A percentile compares a stretch with the other conserved stretches of the same genome.
Conservation (phyloP, 2,888 invertebrate genomes). For the Conops quadrifasciatus region DNA sequence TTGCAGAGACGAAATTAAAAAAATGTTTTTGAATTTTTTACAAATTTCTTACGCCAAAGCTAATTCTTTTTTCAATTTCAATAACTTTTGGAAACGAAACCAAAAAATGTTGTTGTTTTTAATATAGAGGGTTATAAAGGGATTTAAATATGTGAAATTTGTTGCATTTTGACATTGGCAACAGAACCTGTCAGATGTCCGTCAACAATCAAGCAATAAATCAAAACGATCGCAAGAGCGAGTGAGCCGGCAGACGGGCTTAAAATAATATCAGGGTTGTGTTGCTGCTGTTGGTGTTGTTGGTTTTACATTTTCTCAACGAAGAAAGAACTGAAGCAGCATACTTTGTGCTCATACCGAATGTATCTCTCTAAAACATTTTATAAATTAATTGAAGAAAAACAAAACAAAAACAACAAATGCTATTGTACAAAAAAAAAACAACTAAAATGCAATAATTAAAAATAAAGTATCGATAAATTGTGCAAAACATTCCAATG, state of each 20-base stretch:
- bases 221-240: not conserved
- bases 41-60: conserved; percentile 2
- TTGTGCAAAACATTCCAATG: conserved; percentile 7
- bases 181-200: conserved; percentile 62
- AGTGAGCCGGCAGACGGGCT: not conserved
- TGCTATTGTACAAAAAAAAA: not conserved
- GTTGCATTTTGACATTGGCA: conserved; percentile 52
- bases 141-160: conserved; percentile 7
- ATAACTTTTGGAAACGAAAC: not conserved
- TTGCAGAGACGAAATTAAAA: conserved; percentile 12
- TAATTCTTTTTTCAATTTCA: not conserved
- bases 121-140: not conserved
- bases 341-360: not conserved
- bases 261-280: not conserved
- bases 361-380: not conserved
- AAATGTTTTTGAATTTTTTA: conserved; percentile 23
- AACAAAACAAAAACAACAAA: not conserved
- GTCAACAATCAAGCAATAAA: conserved; percentile 47
- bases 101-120: not conserved
- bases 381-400: too few species aligned
- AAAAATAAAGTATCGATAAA: not conserved
- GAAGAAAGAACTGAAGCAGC: too few species aligned
- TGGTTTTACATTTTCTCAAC: too few species aligned
- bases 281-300: conserved; percentile 13
- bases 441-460: not conserved